Percentiles rank a stretch among this genome's conserved stretches.
Conservation (phyloP, 2,797 vertebrate species). For the Spea hammondii region DNA sequence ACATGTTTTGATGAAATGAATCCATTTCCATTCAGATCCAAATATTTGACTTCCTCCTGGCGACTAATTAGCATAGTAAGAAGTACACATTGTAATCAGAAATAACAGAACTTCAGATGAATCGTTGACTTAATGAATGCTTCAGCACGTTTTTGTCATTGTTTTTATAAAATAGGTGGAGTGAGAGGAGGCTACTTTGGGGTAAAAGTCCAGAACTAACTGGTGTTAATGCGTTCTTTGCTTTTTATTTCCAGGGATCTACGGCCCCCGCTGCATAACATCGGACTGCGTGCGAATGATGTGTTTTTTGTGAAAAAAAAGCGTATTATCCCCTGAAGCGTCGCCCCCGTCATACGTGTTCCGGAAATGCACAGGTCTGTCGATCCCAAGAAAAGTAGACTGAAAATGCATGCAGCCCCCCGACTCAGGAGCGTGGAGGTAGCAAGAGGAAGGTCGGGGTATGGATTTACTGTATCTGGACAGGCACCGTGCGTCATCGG, state of each 20-base stretch:
- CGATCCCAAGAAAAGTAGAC: slow-evolving; percentile 71
- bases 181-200: slow-evolving; percentile 16
- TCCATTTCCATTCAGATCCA: not conserved
- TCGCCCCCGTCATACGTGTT: not conserved
- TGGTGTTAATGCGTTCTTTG: slow-evolving; percentile 40
- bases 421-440: slow-evolving; percentile 86
- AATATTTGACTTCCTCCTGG: not conserved
- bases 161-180: not conserved
- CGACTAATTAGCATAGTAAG: not conserved
- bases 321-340: not conserved
- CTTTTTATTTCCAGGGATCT: slow-evolving; percentile 41
- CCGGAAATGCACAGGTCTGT: slow-evolving; percentile 80
- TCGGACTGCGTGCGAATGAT: not conserved
- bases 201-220: slow-evolving; percentile 8
- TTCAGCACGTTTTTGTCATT: slow-evolving; percentile 5
- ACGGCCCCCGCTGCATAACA: slow-evolving; percentile 14
- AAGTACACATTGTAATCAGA: slow-evolving; percentile 12
- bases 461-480: slow-evolving; percentile 92
- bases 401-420: slow-evolving; percentile 66
- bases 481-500: slow-evolving; percentile 91
- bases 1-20: slow-evolving; percentile 7
- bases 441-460: slow-evolving; percentile 87
- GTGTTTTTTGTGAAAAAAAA: slow-evolving; percentile 34
- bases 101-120: not conserved
- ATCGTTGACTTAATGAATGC: slow-evolving; percentile 15